Percentiles rank a stretch among this genome's conserved stretches.
phyloP scores from a whole-genome alignment of 2,113 vertebrate genomes.

The Laterallus jamaicensis region DNA sequence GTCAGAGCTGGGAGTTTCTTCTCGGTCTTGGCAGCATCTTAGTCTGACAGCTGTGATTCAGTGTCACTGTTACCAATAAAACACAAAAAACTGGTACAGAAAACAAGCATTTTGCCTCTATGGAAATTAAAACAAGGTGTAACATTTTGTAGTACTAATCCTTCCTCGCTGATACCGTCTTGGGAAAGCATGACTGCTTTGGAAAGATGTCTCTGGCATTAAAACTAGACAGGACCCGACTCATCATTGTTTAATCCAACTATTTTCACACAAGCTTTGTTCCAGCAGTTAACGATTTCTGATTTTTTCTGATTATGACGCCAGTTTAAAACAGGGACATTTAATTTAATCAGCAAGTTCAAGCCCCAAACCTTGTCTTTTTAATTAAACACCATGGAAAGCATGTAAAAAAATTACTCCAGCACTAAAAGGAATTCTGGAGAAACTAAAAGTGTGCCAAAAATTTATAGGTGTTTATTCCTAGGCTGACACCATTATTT shows the following conservation, averaged over 20 bases:
- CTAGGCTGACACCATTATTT: not conserved
- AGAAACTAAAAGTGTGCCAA: not conserved
- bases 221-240: not conserved
- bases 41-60: not conserved
- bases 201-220: not conserved
- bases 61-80: not conserved
- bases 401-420: not conserved
- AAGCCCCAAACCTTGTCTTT: not conserved
- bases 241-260: not conserved
- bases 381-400: conserved; percentile 11
- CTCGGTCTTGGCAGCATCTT: not conserved
- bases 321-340: not conserved
- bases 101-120: not conserved
- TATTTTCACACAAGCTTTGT: not conserved
- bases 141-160: not conserved
- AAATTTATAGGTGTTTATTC: not conserved
- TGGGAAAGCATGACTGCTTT: not conserved
- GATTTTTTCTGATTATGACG: not conserved
- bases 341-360: conserved; percentile 31
- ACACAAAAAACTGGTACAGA: not conserved
- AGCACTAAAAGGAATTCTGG: not conserved
- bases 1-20: not conserved
- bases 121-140: not conserved
- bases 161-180: not conserved
- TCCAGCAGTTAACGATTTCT: not conserved